phyloP scores from a whole-genome alignment of 1,140 invertebrate species.

The Harlomillsia oculata region DNA sequence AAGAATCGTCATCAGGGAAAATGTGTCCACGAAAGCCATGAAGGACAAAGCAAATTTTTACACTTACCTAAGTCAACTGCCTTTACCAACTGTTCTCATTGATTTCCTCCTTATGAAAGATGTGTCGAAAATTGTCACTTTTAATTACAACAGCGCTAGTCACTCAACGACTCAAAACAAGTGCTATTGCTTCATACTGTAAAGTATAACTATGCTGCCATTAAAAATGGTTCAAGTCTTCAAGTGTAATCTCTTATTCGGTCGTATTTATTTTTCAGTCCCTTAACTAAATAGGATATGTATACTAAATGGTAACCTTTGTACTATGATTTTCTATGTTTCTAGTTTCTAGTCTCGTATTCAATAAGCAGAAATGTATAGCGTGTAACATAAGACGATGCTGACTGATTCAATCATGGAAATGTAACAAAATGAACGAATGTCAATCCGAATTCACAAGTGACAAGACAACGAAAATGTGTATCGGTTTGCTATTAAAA shows the following conservation, averaged over 20 bases:
- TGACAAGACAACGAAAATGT: too few species aligned
- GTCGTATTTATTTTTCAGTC: too few species aligned
- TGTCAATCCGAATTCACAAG: too few species aligned
- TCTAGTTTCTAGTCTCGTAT: neutral
- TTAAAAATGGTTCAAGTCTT: neutral
- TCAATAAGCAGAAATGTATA: neutral
- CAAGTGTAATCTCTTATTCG: neutral
- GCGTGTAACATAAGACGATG: neutral
- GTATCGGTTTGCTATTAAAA: too few species aligned
- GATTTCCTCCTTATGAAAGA: slow-evolving; percentile 23
- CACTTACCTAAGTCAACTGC: neutral
- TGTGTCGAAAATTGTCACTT: slow-evolving; percentile 5
- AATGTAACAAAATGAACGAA: too few species aligned
- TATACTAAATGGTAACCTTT: too few species aligned
- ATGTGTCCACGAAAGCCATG: neutral
- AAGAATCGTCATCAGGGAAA: slow-evolving; percentile 12
- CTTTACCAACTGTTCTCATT: slow-evolving; percentile 10
- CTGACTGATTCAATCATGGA: too few species aligned
- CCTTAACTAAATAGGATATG: too few species aligned
- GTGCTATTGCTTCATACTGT: slow-evolving; percentile 1
- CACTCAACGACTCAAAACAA: neutral
- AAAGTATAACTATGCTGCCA: neutral
- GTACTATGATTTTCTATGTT: too few species aligned
- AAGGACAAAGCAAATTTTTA: slow-evolving; percentile 8
- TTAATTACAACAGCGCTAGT: slow-evolving; percentile 2